phyloP scores from a whole-genome alignment of 2,888 invertebrate genomes.

The Dolichomitus sp. region DNA sequence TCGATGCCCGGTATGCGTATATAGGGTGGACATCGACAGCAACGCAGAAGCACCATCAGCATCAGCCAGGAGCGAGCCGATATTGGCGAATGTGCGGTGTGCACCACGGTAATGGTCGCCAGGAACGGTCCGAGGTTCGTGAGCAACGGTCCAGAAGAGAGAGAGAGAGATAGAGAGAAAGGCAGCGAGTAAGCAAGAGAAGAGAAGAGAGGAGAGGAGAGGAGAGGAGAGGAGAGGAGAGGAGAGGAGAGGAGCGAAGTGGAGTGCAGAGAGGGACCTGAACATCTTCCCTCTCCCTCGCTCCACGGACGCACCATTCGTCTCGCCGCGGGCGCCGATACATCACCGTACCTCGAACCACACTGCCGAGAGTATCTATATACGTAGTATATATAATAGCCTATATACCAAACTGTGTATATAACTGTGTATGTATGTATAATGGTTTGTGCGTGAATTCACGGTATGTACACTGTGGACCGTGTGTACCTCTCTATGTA shows the following conservation, averaged over 20 bases:
- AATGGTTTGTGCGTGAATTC: constrained; percentile 28
- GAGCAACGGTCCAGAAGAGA: constrained; percentile 33
- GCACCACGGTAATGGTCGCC: constrained; percentile 78
- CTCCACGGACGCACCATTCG: constrained; percentile 79
- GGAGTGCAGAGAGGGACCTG: constrained; percentile 13
- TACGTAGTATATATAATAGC: constrained; percentile 21
- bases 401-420: constrained; percentile 1
- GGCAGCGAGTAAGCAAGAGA: not conserved
- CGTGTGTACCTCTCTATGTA: constrained; percentile 69
- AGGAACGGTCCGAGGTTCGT: constrained; percentile 69
- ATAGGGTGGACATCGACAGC: constrained; percentile 27
- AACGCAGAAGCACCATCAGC: constrained; percentile 32
- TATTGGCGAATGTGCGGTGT: constrained; percentile 81
- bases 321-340: constrained; percentile 84
- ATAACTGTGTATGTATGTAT: not conserved
- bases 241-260: constrained; percentile 2
- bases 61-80: constrained; percentile 62
- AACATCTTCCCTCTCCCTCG: constrained; percentile 37
- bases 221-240: no score
- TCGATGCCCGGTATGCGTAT: not conserved
- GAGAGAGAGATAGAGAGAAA: constrained; percentile 7
- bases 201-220: constrained; percentile 5
- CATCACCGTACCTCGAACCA: constrained; percentile 83
- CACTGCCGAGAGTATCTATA: constrained; percentile 63
- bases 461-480: constrained; percentile 62